phyloP scores from a whole-genome alignment of 2,113 vertebrate species.

The Oryctolagus cuniculus region mOryCun1.1 NC_091435.1:93893001-93893500 shows the following conservation, averaged over 20 bases:
- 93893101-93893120: slow-evolving; percentile 6
- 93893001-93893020: not conserved
- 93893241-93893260: slow-evolving; percentile 92
- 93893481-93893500: slow-evolving; percentile 35
- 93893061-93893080: slow-evolving; percentile 35
- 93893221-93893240: slow-evolving; percentile 93
- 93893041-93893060: not conserved
- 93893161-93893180: slow-evolving; percentile 61
- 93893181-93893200: slow-evolving; percentile 74
- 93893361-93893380: slow-evolving; percentile 96
- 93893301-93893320: slow-evolving; percentile 96
- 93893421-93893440: not conserved
- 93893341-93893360: slow-evolving; percentile 94
- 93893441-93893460: not conserved
- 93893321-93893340: slow-evolving; percentile 98
- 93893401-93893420: slow-evolving; percentile 6
- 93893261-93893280: slow-evolving; percentile 92
- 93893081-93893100: not conserved
- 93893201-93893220: slow-evolving; percentile 95
- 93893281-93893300: slow-evolving; percentile 96
- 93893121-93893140: not conserved
- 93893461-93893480: slow-evolving; percentile 43
- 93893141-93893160: slow-evolving; percentile 28
- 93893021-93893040: not conserved
- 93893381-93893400: slow-evolving; percentile 89